Conservation (phyloP, 2,797 vertebrate genomes). For the Eulemur albifrons region DNA sequence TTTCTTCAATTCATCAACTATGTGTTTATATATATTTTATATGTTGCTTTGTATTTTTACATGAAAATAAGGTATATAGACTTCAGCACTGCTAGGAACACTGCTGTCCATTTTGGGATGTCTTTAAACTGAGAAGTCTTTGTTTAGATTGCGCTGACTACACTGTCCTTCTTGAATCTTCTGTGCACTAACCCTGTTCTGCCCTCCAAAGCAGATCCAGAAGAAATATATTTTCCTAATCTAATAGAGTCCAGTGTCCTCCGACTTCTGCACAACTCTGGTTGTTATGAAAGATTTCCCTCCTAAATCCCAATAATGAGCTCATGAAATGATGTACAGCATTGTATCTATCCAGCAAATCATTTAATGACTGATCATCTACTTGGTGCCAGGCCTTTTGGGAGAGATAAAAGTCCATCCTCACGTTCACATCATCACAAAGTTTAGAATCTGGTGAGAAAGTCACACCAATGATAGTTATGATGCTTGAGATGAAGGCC, state of each 20-base stretch:
- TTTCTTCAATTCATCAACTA: not conserved
- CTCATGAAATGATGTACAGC: not conserved
- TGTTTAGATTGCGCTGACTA: not conserved
- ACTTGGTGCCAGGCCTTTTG: not conserved
- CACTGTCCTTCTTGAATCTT: not conserved
- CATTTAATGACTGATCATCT: not conserved
- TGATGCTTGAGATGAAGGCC: not conserved
- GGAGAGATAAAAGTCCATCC: not conserved
- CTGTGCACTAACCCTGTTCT: too few relatives aligned
- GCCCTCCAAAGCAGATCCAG: not conserved
- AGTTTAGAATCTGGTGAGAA: not conserved
- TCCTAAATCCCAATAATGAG: not conserved
- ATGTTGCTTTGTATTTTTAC: not conserved
- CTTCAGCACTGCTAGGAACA: not conserved
- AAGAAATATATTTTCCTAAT: not conserved
- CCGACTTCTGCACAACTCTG: not conserved
- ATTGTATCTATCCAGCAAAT: not conserved
- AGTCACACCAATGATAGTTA: too few relatives aligned
- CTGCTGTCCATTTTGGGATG: not conserved
- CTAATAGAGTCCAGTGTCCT: not conserved
- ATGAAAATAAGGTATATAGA: not conserved
- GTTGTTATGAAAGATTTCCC: not conserved
- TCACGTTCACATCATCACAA: not conserved
- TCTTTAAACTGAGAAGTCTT: too few relatives aligned
- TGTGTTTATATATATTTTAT: not conserved